Base-by-base conservation (phyloP, 2,797 vertebrate genomes). In the Anguilla obscura region DNA sequence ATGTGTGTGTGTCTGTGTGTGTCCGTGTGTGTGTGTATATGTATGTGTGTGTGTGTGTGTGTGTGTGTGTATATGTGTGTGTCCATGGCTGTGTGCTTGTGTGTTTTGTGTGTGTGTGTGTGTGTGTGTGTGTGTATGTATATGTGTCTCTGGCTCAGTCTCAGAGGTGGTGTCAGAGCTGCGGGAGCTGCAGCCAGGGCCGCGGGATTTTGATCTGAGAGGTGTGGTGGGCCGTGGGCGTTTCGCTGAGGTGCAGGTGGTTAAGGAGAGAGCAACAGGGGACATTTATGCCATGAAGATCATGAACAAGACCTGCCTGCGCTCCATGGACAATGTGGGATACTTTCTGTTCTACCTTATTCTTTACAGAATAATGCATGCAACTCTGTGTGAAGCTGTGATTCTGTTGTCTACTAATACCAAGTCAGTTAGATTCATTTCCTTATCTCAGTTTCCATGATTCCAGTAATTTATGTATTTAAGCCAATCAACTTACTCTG, bases 211-310 rank as follows among this genome's bases (percentile, higher is more conserved):
- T 92, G 98, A 99, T 89, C 91, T 96, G 50, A 92, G 95, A 85
- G 96, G 94, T 30, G 94, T 98, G 36, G 96, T 99, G 90, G 98
- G 97, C 33, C 96, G 96, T 1, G 98, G 98, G 33, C 96, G 94
- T 87, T 99, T 98, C 87, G 96, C 97, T 0, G 97, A 99, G 89
- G 98, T 99, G 88, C 96, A 96, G 89, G 97, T 99, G 60, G 98
- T 98, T 40, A 96, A 94, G 86, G 99, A 99, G 93, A 98, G 95
- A 89, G 93, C 95, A 1, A 98, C 97, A 0, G 97, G 98, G 36
- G 97, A 99, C 82, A 93, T 99, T 54, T 99, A 97, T 89, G 99
- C 98, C 40, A 97, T 99, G 95, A 99, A 99, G 94, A 94, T 98
- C 92, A 99, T 98, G 97, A 96, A 96, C 87, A 99, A 99, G 93